Conservation (phyloP, 2,797 vertebrate genomes). For the Tadarida brasiliensis region DNA sequence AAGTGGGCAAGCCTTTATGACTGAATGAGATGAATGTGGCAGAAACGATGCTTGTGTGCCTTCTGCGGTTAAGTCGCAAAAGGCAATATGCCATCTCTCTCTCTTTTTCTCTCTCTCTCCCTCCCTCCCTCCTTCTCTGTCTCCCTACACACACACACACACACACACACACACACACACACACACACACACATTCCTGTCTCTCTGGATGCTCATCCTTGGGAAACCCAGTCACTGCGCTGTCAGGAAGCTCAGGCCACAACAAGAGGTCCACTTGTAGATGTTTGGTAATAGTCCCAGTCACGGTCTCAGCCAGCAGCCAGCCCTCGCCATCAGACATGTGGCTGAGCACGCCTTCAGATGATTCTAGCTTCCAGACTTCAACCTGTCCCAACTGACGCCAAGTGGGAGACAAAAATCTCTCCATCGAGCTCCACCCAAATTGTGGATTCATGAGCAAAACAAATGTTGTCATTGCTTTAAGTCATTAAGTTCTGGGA, state of each 20-base stretch:
- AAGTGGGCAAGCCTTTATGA: background rate
- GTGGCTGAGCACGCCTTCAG: background rate
- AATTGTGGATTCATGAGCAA: background rate
- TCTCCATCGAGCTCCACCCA: background rate
- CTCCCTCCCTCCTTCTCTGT: background rate
- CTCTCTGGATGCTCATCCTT: background rate
- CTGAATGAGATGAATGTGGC: background rate
- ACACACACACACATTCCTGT: background rate
- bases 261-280: accelerated
- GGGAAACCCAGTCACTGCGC: background rate
- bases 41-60: background rate
- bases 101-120: background rate
- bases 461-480: background rate
- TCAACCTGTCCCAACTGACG: background rate
- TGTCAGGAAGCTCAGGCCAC: background rate
- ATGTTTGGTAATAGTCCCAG: background rate
- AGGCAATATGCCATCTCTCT: too few relatives aligned
- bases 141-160: too few relatives aligned
- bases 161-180: background rate
- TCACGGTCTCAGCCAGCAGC: background rate
- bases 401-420: background rate
- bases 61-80: background rate
- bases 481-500: background rate
- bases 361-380: background rate
- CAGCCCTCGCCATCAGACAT: background rate